A percentile compares a stretch with the other conserved stretches of the same genome.
phyloP scores from a whole-genome alignment of 2,888 invertebrate species.

The Poecilus cupreus region DNA sequence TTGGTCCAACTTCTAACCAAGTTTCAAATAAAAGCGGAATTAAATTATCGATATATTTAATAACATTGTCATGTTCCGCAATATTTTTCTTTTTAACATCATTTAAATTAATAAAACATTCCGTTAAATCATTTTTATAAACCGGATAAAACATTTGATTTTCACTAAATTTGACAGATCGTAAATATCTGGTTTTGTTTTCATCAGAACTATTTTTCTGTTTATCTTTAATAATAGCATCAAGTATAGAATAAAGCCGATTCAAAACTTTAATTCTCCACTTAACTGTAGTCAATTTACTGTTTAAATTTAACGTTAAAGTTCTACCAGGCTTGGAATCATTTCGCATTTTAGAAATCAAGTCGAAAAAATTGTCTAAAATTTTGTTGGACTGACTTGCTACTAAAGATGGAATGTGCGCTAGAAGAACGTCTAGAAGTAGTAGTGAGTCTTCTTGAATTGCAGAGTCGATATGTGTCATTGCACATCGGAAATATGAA shows the following conservation, averaged over 20 bases:
- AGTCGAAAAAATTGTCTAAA: slow-evolving; percentile 86
- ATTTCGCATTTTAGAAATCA: slow-evolving; percentile 85
- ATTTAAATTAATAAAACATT: slow-evolving; percentile 72
- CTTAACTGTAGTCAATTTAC: slow-evolving; percentile 83
- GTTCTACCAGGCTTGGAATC: slow-evolving; percentile 81
- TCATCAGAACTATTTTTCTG: not conserved
- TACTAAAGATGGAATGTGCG: slow-evolving; percentile 80
- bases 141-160: slow-evolving; percentile 20
- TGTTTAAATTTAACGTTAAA: slow-evolving; percentile 81
- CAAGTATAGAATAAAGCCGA: slow-evolving; percentile 80
- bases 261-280: slow-evolving; percentile 87
- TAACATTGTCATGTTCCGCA: slow-evolving; percentile 73
- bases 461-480: slow-evolving; percentile 89
- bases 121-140: not conserved
- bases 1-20: slow-evolving; percentile 87
- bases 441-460: slow-evolving; percentile 90
- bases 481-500: slow-evolving; percentile 89
- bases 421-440: slow-evolving; percentile 85
- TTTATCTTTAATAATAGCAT: slow-evolving; percentile 68
- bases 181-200: not conserved
- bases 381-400: slow-evolving; percentile 82
- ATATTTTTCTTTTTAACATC: slow-evolving; percentile 70
- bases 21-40: slow-evolving; percentile 88
- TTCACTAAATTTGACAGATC: not conserved
- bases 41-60: slow-evolving; percentile 80